Base-by-base conservation (phyloP, 2,797 vertebrate genomes). In the Acomys russatus region DNA sequence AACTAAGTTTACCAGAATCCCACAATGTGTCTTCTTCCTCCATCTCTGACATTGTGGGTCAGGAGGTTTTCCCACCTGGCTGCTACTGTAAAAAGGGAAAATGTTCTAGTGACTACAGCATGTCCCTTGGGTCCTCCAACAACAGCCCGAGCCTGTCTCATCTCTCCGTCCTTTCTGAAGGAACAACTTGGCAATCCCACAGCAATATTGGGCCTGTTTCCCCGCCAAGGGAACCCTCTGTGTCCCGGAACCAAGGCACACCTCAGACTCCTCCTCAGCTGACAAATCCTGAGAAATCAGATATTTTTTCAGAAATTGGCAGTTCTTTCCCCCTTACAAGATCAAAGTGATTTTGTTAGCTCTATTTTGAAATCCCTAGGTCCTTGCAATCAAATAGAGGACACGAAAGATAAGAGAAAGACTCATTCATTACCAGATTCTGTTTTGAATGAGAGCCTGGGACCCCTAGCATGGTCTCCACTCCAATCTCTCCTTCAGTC, bases 1-100 rank as follows among this genome's bases (percentile, higher is more conserved):
- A 94, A 88, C 2, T 25, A 12, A 35, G 7, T 86, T 96, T 93
- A 35, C 17, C 64, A n/a, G 93, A 96, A 84, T 9, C 63, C 51
- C 49, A n/a, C 61, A 70, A 85, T 66, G 20, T 14, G 86, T 91
- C 83, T 96, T 90, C 93, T 89, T 97, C 97, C 56, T 90, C 89
- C 1, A 70, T 33, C 59, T 92, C 96, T 88, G n/a, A 73, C 82
- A 28, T 76, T 86, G 73, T 61, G 77, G 4, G 80, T 90, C 76
- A 79, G 71, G 82, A 97, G n/a, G 33, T 70, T 93, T 4, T 17
- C 88, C 83, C 88, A 83, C 61, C 88, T 61, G 54, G 14, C 74
- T 95, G 90, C 88, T 70, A 92, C 66, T 95, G 80, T 91, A 77
- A 78, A 33, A 92, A 79, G 63, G 73, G 73, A 94, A 86, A 78